phyloP scores from a whole-genome alignment of 2,113 vertebrate species.

The Brachyhypopomus gauderio region DNA sequence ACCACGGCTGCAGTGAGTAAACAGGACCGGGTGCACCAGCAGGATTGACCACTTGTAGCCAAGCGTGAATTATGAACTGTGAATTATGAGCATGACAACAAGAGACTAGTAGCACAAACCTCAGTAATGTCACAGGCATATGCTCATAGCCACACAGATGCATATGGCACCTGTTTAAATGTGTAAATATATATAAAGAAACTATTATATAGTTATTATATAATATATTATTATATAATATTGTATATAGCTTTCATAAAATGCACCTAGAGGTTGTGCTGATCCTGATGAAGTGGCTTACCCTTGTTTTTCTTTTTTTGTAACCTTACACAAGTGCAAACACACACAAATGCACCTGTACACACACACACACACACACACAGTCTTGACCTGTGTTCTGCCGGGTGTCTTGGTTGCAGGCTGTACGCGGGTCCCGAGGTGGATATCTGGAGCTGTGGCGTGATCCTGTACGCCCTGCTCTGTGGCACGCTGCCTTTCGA shows the following conservation, averaged over 20 bases:
- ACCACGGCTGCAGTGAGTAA: not conserved
- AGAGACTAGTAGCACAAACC: not conserved
- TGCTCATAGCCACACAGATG: no score
- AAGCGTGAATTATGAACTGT: not conserved
- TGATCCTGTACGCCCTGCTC: constrained; percentile 95
- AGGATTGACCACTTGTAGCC: not conserved
- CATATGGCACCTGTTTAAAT: no score
- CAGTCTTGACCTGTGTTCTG: not conserved
- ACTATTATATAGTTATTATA: no score
- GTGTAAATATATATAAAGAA: no score
- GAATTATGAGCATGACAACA: no score
- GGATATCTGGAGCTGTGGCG: constrained; percentile 98
- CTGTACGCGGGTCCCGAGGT: constrained; percentile 96
- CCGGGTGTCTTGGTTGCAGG: constrained; percentile 64
- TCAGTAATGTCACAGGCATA: not conserved
- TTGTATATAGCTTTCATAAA: no score
- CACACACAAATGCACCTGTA: no score
- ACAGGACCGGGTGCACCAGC: not conserved
- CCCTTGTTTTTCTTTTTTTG: not conserved
- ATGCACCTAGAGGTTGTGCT: no score
- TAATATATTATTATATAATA: no score
- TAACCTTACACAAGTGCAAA: no score
- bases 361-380: not conserved
- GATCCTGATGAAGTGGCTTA: no score
- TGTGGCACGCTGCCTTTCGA: constrained; percentile 97